Conservation (phyloP, 53 echinoderm and acorn worm species). For the Apostichopus leukothele region DNA sequence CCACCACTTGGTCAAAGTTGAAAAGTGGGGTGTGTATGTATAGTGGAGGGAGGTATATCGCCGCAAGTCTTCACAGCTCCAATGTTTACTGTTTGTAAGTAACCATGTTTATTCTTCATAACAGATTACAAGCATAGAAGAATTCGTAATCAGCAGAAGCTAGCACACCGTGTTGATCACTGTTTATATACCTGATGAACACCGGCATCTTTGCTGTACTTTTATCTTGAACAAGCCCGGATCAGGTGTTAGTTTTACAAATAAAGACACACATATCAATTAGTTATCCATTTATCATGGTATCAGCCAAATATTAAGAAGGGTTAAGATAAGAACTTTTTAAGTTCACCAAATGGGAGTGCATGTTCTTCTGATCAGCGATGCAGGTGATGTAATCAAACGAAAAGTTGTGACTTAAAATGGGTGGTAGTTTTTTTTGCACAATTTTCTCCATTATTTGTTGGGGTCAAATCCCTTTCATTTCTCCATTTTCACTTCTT, state of each 20-base stretch:
- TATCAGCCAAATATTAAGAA: neutral
- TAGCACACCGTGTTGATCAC: too few relatives aligned
- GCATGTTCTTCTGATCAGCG: too few relatives aligned
- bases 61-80: neutral
- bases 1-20: conserved; percentile 6
- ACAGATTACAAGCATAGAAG: neutral
- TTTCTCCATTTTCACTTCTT: too few relatives aligned
- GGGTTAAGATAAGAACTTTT: neutral
- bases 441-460: too few relatives aligned
- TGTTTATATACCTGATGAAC: too few relatives aligned
- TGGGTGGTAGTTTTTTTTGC: too few relatives aligned
- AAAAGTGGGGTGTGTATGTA: neutral
- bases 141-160: neutral
- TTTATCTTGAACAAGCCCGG: neutral
- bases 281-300: neutral
- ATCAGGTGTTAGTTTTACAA: conserved; percentile 1
- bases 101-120: neutral
- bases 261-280: neutral
- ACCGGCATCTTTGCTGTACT: too few relatives aligned
- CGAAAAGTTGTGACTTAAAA: too few relatives aligned
- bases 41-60: neutral
- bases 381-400: too few relatives aligned
- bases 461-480: too few relatives aligned
- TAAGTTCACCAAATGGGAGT: neutral
- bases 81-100: neutral